phyloP scores from a whole-genome alignment of 1,140 invertebrate genomes.

The Micrasema longulum region DNA sequence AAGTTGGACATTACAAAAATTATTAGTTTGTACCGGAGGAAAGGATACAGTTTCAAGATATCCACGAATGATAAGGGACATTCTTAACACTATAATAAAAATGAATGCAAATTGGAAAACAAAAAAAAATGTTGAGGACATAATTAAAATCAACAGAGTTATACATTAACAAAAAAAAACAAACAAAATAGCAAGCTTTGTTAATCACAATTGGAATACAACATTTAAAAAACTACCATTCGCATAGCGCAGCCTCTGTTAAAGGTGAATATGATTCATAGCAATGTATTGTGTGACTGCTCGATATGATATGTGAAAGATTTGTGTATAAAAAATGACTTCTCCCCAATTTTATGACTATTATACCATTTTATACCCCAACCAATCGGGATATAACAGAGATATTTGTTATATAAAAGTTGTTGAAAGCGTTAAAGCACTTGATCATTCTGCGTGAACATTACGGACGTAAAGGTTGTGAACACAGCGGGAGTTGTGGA shows the following conservation, averaged over 20 bases:
- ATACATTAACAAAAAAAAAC: slow-evolving; percentile 13
- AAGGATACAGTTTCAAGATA: too few relatives aligned
- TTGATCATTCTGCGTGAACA: slow-evolving; percentile 4
- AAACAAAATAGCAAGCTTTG: slow-evolving; percentile 26
- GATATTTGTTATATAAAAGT: too few relatives aligned
- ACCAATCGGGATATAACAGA: too few relatives aligned
- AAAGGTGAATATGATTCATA: slow-evolving; percentile 22
- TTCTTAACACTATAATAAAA: neutral
- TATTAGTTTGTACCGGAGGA: slow-evolving; percentile 10
- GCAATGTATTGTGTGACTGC: slow-evolving; percentile 27
- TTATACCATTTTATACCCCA: too few relatives aligned
- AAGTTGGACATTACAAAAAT: slow-evolving; percentile 45
- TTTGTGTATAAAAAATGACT: neutral
- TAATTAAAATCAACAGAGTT: slow-evolving; percentile 16
- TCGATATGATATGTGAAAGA: neutral
- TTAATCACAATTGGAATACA: slow-evolving; percentile 21
- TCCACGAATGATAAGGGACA: too few relatives aligned
- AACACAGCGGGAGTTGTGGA: too few relatives aligned
- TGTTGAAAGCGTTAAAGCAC: too few relatives aligned
- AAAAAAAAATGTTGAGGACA: slow-evolving; percentile 28
- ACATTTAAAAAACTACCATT: slow-evolving; percentile 40
- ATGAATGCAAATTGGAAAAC: slow-evolving; percentile 3
- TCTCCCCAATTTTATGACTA: too few relatives aligned
- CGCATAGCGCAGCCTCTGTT: slow-evolving; percentile 37
- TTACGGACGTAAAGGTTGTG: neutral